Evolutionary conservation across 2,797 vertebrate species (phyloP).

Genomic region (Melanotaenia trifasciata): DNA sequence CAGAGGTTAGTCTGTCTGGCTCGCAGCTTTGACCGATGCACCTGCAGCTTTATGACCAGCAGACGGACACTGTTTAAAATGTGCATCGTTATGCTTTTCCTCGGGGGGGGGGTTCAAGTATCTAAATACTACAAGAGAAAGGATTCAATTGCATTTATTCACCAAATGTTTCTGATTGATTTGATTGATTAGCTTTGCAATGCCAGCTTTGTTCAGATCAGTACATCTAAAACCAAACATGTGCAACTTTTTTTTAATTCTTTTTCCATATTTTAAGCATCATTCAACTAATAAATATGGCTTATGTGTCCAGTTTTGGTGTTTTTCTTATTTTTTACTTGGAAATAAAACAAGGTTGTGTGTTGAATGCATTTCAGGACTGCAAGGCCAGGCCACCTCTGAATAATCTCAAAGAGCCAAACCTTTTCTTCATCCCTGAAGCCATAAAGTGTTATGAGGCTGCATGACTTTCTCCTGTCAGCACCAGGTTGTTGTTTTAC

Average conservation of each 20-base stretch:
- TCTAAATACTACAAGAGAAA: not conserved
- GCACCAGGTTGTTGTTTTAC: slow-evolving; percentile 48
- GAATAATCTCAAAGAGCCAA: slow-evolving; percentile 26
- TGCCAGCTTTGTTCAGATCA: slow-evolving; percentile 7
- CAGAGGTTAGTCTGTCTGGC: slow-evolving; percentile 64
- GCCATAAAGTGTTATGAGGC: slow-evolving; percentile 50
- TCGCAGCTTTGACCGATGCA: slow-evolving; percentile 57
- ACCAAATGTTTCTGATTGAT: slow-evolving; percentile 27
- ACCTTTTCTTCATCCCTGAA: slow-evolving; percentile 32
- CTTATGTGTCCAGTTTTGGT: slow-evolving; percentile 5
- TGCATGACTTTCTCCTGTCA: slow-evolving; percentile 39
- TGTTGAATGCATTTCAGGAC: slow-evolving; percentile 28
- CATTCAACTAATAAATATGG: slow-evolving; percentile 14
- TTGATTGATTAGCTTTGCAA: slow-evolving; percentile 37
- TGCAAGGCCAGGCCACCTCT: slow-evolving; percentile 22
- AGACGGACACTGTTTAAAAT: slow-evolving; percentile 47
- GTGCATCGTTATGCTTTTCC: slow-evolving; percentile 33
- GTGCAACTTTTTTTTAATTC: slow-evolving; percentile 25
- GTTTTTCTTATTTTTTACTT: slow-evolving; percentile 19
- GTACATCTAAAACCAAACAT: slow-evolving; percentile 43
- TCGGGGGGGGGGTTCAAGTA: not conserved
- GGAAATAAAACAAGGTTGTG: slow-evolving; percentile 47
- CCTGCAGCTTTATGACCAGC: slow-evolving; percentile 74
- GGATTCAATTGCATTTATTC: slow-evolving; percentile 2
- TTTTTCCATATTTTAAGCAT: slow-evolving; percentile 5